Base-by-base conservation (phyloP, 2,888 invertebrate species). In the Ectemnius cavifrons region DNA sequence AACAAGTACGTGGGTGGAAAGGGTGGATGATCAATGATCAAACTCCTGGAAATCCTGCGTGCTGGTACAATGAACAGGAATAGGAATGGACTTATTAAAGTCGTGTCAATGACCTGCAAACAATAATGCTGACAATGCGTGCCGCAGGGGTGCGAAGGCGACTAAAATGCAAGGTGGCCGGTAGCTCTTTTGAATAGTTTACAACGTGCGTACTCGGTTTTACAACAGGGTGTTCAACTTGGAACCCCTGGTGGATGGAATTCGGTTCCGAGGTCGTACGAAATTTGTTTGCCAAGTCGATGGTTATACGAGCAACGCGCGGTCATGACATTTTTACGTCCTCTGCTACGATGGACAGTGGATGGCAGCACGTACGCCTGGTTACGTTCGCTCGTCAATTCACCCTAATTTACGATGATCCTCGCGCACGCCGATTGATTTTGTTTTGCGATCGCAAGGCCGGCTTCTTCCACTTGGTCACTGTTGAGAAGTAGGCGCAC, bases 371-470 rank as follows among this genome's bases (percentile, higher is more conserved):
- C 82, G 37, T 8, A 79, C 70, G 73, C 79, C 75, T 69, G 80
- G 68, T 70, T 75, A 70, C 73, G 85, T 84, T 80, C 64, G 79
- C 69, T 82, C 81, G 86, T 87, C 86, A 76, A 71, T 88, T 75
- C 68, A 75, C 87, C 78, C 77, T 77, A 82, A 89, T 89, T 89
- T 89, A 89, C 85, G 89, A 87, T 86, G 85, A 88, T 88, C 87
- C 37, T 37, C 85, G 83, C 71, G 83, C 23, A 23, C 72, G 71
- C 75, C 86, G 87, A 89, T 89, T 89, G 87, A 89, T 89, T 89
- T 86, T 81, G 77, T 74, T 78, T 73, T 70, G 67, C 77, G 64
- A 67, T 56, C 60, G 56, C 67, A 63, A 71, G 78, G 73, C 59
- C 62, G 61, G 63, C 70, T 63, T 37, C 71, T 71, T 64, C 62